Percentiles rank a stretch among this genome's conserved stretches.
Conservation (phyloP, 2,888 invertebrate species). For the Leistus spinibarbis region DNA sequence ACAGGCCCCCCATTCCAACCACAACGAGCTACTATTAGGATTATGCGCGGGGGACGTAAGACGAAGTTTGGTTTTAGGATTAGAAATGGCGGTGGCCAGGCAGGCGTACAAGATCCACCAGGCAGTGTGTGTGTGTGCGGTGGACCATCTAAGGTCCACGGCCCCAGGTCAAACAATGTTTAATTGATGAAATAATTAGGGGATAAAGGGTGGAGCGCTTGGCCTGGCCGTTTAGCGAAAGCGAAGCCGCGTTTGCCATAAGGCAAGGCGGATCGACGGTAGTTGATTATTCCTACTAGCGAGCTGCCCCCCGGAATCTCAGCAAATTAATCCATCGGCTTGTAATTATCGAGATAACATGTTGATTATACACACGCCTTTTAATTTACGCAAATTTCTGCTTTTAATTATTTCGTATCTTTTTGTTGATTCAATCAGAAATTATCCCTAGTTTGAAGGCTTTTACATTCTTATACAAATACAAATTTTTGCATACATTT, state of each 20-base stretch:
- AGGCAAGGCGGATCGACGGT: not conserved
- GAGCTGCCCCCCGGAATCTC: slow-evolving; percentile 8
- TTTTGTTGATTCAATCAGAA: not conserved
- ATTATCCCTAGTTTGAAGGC: too few relatives aligned
- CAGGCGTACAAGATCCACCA: not conserved
- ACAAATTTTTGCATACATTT: too few relatives aligned
- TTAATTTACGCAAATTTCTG: not conserved
- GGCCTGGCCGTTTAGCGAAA: slow-evolving; percentile 26
- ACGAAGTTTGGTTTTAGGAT: slow-evolving; percentile 23
- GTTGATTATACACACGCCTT: slow-evolving; percentile 30
- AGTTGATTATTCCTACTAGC: slow-evolving; percentile 23
- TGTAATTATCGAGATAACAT: slow-evolving; percentile 31
- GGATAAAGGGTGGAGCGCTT: slow-evolving; percentile 26
- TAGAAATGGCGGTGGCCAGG: not conserved
- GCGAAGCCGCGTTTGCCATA: too few relatives aligned
- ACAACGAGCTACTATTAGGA: slow-evolving; percentile 3
- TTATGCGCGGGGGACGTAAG: slow-evolving; percentile 6
- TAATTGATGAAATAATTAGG: slow-evolving; percentile 40
- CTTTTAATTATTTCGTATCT: not conserved
- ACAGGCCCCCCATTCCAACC: not conserved
- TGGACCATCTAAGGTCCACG: slow-evolving; percentile 18
- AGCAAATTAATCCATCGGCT: slow-evolving; percentile 32
- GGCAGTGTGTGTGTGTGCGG: slow-evolving; percentile 16
- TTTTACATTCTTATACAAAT: too few relatives aligned
- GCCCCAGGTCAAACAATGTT: slow-evolving; percentile 36